These are phyloP conservation scores for Aphis craccivora DNA, from an alignment of 1,140 invertebrate genomes.

Conservation along the genomic window DNA sequence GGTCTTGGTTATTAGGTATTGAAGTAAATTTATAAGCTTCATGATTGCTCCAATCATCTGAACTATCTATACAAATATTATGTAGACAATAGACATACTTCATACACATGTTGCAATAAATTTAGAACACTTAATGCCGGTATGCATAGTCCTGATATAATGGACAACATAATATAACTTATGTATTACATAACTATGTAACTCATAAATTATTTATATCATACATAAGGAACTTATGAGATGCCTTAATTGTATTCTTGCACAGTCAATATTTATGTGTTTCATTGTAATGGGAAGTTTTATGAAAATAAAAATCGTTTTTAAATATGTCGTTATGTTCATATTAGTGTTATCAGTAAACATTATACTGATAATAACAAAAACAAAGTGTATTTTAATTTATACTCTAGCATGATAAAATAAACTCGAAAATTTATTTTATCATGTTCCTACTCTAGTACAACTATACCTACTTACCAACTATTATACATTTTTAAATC, in stretches of 20 bases:
- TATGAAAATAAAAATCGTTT: not conserved
- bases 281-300: slow-evolving; percentile 22
- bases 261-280: slow-evolving; percentile 23
- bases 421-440: no score
- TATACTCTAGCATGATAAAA: no score
- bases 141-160: slow-evolving; percentile 3
- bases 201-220: slow-evolving; percentile 8
- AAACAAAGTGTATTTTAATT: no score
- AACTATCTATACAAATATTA: no score
- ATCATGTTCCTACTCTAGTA: no score
- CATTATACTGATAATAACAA: not conserved
- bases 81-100: no score
- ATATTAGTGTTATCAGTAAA: not conserved
- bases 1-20: no score
- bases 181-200: not conserved
- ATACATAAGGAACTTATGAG: not conserved
- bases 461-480: no score
- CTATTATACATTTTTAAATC: not conserved
- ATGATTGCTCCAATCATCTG: no score
- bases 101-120: no score
- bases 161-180: not conserved
- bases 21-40: no score
- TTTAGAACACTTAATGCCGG: no score
- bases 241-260: not conserved
- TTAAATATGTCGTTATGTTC: not conserved